Conservation (phyloP, 2,888 invertebrate species). For the Caenorhabditis doughertyi region DNA sequence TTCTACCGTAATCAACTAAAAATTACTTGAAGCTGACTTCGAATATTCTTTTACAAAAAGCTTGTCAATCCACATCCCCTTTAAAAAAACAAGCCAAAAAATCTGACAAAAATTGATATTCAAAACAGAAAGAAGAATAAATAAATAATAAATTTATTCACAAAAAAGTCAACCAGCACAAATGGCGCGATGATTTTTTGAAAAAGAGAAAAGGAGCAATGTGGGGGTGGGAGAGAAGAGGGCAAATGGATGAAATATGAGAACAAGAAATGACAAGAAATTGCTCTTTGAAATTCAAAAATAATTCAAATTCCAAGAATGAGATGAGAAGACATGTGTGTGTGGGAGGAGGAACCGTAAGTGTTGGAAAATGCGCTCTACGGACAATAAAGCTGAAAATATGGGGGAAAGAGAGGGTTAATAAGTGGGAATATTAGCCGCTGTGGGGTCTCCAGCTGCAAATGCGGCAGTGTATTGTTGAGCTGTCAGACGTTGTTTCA, state of each 20-base stretch:
- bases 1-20: conserved; percentile 29
- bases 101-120: neutral
- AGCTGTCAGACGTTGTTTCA: neutral
- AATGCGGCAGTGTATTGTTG: neutral
- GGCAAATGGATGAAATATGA: conserved; percentile 34
- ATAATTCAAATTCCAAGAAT: too few species aligned
- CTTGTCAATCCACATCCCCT: too few species aligned
- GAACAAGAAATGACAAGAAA: conserved; percentile 11
- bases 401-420: neutral
- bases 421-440: neutral
- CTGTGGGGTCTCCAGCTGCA: neutral
- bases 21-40: neutral
- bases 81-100: neutral
- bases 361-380: neutral
- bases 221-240: conserved; percentile 12
- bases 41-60: too few species aligned
- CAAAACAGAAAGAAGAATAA: neutral
- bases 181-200: neutral
- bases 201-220: neutral
- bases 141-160: neutral
- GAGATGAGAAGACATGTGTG: too few species aligned
- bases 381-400: too few species aligned
- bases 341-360: neutral
- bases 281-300: conserved; percentile 11
- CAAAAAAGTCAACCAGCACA: neutral